Conservation (phyloP, 1,140 invertebrate species). For the Drosophila paulistorum region DNA sequence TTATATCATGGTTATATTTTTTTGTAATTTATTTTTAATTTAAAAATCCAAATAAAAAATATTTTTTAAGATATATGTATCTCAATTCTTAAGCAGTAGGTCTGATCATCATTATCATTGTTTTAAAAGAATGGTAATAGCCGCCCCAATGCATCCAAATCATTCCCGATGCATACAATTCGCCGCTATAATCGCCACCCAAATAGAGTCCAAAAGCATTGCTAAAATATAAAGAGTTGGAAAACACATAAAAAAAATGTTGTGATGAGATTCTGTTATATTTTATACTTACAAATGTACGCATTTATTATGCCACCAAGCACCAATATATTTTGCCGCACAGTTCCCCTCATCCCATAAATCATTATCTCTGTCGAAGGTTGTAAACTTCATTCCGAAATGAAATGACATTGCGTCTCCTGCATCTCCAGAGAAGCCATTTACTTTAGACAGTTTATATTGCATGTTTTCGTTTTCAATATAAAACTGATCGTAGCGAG, state of each 20-base stretch:
- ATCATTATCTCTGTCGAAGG: slow-evolving; percentile 1
- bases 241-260: no score
- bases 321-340: background rate
- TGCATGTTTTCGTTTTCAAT: slow-evolving; percentile 1
- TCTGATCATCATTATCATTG: slow-evolving; percentile 14
- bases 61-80: no score
- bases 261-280: background rate
- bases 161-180: background rate
- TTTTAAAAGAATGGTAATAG: background rate
- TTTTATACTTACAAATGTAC: no score
- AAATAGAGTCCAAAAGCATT: background rate
- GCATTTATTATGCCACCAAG: background rate
- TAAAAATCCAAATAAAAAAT: no score
- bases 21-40: no score
- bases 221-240: background rate
- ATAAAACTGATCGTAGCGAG: slow-evolving; percentile 1
- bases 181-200: background rate
- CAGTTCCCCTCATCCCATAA: background rate
- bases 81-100: background rate
- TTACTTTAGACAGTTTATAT: background rate
- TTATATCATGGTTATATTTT: no score
- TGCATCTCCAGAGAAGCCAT: background rate
- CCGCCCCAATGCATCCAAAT: background rate
- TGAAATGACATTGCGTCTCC: background rate
- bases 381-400: background rate